Evolutionary conservation across 2,888 invertebrate genomes (phyloP), one percentile per base, ranked within the genome.

Genomic region (Xylota sylvarum): DNA sequence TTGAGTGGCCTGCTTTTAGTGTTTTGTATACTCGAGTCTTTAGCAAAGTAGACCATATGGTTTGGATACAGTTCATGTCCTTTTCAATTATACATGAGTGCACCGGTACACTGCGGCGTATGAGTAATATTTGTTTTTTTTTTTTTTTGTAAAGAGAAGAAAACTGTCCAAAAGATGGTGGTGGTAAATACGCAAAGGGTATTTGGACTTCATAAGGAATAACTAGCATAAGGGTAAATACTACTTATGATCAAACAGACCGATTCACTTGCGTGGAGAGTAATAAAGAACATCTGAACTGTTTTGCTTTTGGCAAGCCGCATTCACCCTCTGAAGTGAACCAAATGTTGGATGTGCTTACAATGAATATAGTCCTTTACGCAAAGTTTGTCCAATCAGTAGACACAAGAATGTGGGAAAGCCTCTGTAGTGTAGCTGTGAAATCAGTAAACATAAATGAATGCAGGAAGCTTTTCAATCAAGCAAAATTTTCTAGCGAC

Each of bases 1-100:
- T 73, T 52, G 30, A 52, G 32, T 70, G 73, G 27, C 62, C 73
- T 73, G 62, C 35, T 62, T 73, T 62, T 40, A 37, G 46, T 30
- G 5, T 6, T 72, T 27, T 37, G 17, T 37, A 40, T 50, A 12
- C 12, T 30, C 17, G 37, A 32, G 37, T 32, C 14, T 32, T 32
- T 17, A 6, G 43, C 1, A 43, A 56, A 46, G 70, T 56, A 70
- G 43, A 56, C 19, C 70, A 43, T 40, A 43, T 27, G 52, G 40
- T 12, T 4, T 37, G 23, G 17, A 32, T 46, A 19, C 30, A 56
- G 70, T 56, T 56, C 32, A 43, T 56, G 56, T 70, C 70, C 19
- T 56, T n/a, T 70, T 56, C 70, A 70, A 56, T 27, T 70, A 32
- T 40, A 32, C 32, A 43, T 56, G 32, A 70, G 56, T 43, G n/a